Evolutionary conservation across 2,113 vertebrate species (phyloP).

Genomic region (Maccullochella peelii): DNA sequence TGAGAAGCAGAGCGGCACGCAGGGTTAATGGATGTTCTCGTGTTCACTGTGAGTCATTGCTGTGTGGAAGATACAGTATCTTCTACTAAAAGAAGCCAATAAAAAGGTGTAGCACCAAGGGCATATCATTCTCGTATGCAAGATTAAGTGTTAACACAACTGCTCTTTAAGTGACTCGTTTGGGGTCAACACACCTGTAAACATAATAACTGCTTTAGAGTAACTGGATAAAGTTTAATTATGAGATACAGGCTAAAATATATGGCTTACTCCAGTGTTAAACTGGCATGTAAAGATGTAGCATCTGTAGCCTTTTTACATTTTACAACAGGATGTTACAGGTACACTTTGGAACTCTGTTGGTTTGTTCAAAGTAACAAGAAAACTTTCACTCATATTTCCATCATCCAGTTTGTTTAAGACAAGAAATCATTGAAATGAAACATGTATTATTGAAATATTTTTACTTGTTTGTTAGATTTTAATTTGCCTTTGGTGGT

Average conservation of each 20-base stretch:
- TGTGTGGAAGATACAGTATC: not conserved
- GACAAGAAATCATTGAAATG: not conserved
- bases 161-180: not conserved
- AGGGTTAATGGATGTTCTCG: constrained; percentile 66
- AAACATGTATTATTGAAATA: too few relatives aligned
- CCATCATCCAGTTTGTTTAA: not conserved
- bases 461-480: too few relatives aligned
- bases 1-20: constrained; percentile 15
- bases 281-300: not conserved
- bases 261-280: not conserved
- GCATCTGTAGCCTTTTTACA: not conserved
- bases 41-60: constrained; percentile 22
- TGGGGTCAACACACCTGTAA: not conserved
- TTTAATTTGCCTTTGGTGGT: too few relatives aligned
- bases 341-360: not conserved
- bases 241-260: too few relatives aligned
- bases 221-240: not conserved
- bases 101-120: too few relatives aligned
- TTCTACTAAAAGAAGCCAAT: not conserved
- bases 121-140: not conserved
- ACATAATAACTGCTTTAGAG: not conserved
- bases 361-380: not conserved
- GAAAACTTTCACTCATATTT: not conserved
- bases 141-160: not conserved
- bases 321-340: not conserved